Evolutionary conservation across 2,888 invertebrate genomes (phyloP), one percentile per base, ranked within the genome.

Genomic region (Tribolium freemani): DNA sequence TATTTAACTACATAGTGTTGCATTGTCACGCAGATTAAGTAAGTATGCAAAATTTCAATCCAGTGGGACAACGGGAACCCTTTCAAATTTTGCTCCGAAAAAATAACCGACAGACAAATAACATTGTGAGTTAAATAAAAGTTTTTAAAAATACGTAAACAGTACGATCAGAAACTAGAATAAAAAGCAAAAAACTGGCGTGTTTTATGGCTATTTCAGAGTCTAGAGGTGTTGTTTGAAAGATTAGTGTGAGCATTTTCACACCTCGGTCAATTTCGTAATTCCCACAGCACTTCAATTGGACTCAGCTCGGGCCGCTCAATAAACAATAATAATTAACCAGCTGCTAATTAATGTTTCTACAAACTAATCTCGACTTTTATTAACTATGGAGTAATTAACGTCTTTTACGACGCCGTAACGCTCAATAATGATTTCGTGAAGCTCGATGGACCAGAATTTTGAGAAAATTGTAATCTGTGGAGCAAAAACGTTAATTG

Each of bases 311-410:
- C 51, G 2, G 45, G 48, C 38, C 38, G 38, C 20, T 45, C 60
- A 46, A 60, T 60, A 46, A 46, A 48, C 46, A 46, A 60, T 48
- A 21, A 16, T 44, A 60, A 60, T 60, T 60, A 60, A 60, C 60
- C 45, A 58, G 60, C 26, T 46, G 60, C 26, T 60, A 60, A 58
- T 58, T 58, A 58, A 58, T 58, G 20, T 11, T 20, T 9, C 13
- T 45, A 58, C 45, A 45, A 45, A 11, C 58, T 45, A 58, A 45
- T 8, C 16, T 16, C 58, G 58, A 58, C 44, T 58, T 45, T 58
- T 45, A 58, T 58, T 58, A 58, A 58, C 45, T 10, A 57, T 9
- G 9, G 11, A 38, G 30, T 44, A 38, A 57, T 57, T 57, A 57
- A 57, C 57, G 45, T 60, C 46, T 9, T 60, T 60, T 60, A 60